phyloP scores from a whole-genome alignment of 2,113 vertebrate genomes.

The Mustela lutreola region DNA sequence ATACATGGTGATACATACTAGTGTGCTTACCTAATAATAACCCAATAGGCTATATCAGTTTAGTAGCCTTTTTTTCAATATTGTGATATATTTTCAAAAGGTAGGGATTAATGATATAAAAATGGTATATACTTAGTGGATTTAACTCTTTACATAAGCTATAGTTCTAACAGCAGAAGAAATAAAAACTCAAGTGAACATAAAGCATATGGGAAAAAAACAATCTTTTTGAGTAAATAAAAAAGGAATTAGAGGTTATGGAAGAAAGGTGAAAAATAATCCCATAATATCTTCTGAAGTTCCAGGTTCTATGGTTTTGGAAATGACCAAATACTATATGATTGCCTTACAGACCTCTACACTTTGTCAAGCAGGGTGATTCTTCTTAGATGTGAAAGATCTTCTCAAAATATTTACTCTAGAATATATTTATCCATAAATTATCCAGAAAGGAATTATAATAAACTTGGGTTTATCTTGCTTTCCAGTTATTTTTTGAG shows the following conservation, averaged over 20 bases:
- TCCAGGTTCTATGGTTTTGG: background rate
- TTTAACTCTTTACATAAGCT: background rate
- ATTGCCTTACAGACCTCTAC: background rate
- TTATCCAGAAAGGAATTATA: background rate
- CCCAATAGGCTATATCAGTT: too few species aligned
- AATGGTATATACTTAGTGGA: background rate
- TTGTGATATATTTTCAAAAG: too few species aligned
- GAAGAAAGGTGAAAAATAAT: background rate
- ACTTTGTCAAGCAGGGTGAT: background rate
- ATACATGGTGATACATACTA: too few species aligned
- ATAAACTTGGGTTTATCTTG: background rate
- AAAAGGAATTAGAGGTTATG: background rate
- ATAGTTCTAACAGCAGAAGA: background rate
- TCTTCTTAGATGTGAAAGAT: background rate
- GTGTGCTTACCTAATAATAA: too few species aligned
- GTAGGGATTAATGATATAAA: too few species aligned
- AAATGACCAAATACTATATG: background rate
- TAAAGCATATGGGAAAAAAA: background rate
- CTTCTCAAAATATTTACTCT: background rate
- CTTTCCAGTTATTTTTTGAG: background rate
- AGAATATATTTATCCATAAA: slow-evolving; percentile 13
- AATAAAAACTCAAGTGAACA: background rate
- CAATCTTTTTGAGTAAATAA: background rate
- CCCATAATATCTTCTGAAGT: background rate
- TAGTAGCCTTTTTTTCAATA: too few species aligned